Evolutionary conservation across 2,797 vertebrate genomes (phyloP), one percentile per base, ranked within the genome.

Genomic region (Setipinna tenuifilis): DNA sequence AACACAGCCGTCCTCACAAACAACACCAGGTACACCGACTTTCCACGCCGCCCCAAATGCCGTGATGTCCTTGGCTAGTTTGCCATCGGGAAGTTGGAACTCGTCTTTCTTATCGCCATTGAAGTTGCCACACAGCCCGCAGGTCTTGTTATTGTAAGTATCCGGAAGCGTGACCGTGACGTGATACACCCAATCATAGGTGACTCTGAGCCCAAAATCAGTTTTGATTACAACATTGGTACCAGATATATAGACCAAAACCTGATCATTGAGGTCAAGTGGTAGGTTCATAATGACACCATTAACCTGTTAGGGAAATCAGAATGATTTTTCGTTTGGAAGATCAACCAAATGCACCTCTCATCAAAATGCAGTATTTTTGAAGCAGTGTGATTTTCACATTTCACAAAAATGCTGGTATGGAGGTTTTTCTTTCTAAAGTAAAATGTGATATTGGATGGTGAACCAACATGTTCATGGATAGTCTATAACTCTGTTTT

Each of bases 71-170:
- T 88, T 84, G 88, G 93, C 19, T 65, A 93, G 17, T 86, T 81
- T 59, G 83, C 90, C 85, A 85, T 88, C 19, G 23, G 96, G 93
- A 85, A 95, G 93, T 89, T 91, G 87, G 83, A 96, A 92, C 85
- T 96, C 94, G 35, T 95, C 93, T 0, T 88, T 89, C n/a, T 59
- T 17, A 2, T 93, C 61, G 0, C 85, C 91, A 0, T 96, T 95
- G 86, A 91, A 96, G 90, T 95, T 94, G 7, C 95, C 95, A 10
- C 94, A 96, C 68, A 97, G 90, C 21, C 96, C 95, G 0, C 92
- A 94, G 75, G 94, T 92, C 85, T 92, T 93, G 17, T 41, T 83
- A 2, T 12, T 88, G 54, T 95, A 96, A 87, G 90, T 93, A 21
- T 92, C 92, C 0, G 95, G 93, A 6, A 96, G 91, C 0, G 90